phyloP scores from a whole-genome alignment of 2,797 vertebrate species.

The Brachyalestes nurse region DNA sequence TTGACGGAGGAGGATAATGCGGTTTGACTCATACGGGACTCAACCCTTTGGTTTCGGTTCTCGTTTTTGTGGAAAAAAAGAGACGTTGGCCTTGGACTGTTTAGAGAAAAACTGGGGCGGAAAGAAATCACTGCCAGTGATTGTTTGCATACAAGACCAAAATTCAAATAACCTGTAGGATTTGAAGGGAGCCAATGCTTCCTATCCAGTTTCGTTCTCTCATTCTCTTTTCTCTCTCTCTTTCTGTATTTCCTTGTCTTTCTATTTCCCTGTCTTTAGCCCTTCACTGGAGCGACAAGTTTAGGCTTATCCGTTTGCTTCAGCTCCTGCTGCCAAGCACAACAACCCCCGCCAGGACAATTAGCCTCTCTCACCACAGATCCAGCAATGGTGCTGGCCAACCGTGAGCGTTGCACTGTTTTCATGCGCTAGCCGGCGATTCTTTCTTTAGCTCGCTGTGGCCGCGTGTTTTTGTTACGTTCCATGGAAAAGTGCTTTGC shows the following conservation, averaged over 20 bases:
- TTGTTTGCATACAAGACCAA: not conserved
- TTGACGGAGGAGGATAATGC: constrained; percentile 13
- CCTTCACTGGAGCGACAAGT: constrained; percentile 26
- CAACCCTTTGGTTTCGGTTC: constrained; percentile 7
- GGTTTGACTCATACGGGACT: constrained; percentile 27
- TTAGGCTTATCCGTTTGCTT: constrained; percentile 47
- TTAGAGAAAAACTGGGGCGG: not conserved
- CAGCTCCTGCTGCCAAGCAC: constrained; percentile 48
- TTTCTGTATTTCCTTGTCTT: not conserved
- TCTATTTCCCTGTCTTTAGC: not conserved
- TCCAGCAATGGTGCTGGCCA: constrained; percentile 35
- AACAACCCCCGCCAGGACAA: constrained; percentile 55
- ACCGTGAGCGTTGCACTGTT: constrained; percentile 5
- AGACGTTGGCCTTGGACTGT: not conserved
- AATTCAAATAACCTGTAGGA: constrained; percentile 13
- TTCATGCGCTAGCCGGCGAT: constrained; percentile 19
- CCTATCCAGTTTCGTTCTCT: not conserved
- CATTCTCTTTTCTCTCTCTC: not conserved
- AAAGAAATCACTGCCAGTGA: not conserved
- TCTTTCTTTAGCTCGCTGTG: constrained; percentile 18
- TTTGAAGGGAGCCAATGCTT: not conserved
- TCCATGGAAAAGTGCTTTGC: constrained; percentile 12
- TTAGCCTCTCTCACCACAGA: constrained; percentile 39
- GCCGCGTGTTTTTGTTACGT: constrained; percentile 15
- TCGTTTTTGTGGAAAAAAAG: not conserved